Evolutionary conservation across 2,113 vertebrate species (phyloP).

Genomic region (Centropus bengalensis): DNA sequence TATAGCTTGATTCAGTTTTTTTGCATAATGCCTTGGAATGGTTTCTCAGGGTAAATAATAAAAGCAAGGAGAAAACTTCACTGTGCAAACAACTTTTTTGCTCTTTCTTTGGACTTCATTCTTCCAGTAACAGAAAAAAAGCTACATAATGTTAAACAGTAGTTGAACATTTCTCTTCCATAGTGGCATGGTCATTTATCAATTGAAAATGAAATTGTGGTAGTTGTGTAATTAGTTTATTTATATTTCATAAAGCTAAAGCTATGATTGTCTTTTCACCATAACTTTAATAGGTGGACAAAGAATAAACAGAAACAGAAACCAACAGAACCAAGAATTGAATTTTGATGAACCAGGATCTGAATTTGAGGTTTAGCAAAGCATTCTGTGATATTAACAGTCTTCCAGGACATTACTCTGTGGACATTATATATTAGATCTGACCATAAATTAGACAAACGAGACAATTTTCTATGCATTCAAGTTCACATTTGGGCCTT

Average conservation of each 20-base stretch:
- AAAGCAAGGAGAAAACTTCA: background rate
- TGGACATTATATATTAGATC: background rate
- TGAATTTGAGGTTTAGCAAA: background rate
- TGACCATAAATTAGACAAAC: background rate
- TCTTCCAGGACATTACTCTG: background rate
- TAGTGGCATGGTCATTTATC: background rate
- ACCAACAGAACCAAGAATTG: background rate
- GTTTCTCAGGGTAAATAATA: background rate
- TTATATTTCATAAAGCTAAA: background rate
- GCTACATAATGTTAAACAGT: background rate
- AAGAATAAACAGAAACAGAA: no score
- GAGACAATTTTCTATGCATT: background rate
- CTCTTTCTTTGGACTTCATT: background rate
- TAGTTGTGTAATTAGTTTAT: background rate
- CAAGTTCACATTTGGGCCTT: background rate
- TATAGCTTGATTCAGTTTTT: background rate
- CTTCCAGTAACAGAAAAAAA: background rate
- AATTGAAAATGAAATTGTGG: background rate
- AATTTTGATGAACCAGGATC: background rate
- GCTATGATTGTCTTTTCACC: background rate
- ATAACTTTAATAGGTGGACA: background rate
- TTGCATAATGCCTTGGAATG: background rate
- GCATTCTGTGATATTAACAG: background rate
- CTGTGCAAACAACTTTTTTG: background rate
- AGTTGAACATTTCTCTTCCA: accelerated